These are phyloP conservation scores for Gandaritis pyraliata DNA, from an alignment of 2,888 invertebrate species.

Conservation along the genomic window DNA sequence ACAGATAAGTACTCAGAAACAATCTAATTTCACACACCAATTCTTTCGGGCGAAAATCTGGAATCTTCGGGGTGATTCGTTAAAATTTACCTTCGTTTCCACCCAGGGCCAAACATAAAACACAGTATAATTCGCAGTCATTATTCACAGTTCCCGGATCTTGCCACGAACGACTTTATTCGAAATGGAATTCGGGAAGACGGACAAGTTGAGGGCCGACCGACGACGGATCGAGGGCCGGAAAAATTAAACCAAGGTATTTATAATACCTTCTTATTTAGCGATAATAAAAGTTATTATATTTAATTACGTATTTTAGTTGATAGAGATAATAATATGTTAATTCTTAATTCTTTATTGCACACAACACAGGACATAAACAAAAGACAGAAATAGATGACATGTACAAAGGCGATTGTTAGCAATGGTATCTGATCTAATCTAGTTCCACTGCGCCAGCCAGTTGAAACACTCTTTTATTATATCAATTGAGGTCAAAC, in stretches of 20 bases:
- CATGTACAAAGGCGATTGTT: too few relatives aligned
- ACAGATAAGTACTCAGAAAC: constrained; percentile 48
- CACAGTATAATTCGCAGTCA: constrained; percentile 70
- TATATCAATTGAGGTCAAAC: background rate
- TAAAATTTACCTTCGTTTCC: constrained; percentile 56
- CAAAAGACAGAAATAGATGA: too few relatives aligned
- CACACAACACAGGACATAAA: too few relatives aligned
- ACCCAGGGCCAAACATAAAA: constrained; percentile 59
- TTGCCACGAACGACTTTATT: constrained; percentile 65
- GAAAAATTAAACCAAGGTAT: constrained; percentile 16
- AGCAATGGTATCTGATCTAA: background rate
- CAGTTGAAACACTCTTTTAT: too few relatives aligned
- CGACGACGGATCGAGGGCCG: constrained; percentile 29
- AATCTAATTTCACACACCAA: constrained; percentile 71
- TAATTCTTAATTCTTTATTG: too few relatives aligned
- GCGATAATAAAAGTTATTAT: constrained; percentile 1
- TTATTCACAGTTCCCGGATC: constrained; percentile 70
- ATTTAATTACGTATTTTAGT: background rate
- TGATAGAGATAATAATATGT: background rate
- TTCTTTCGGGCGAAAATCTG: constrained; percentile 58
- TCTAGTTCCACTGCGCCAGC: too few relatives aligned
- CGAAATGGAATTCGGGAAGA: constrained; percentile 62
- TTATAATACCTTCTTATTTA: constrained; percentile 5
- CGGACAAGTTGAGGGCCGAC: constrained; percentile 43
- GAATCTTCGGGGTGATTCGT: constrained; percentile 66